Conservation (phyloP, 1,140 invertebrate genomes). For the Aphis craccivora region DNA sequence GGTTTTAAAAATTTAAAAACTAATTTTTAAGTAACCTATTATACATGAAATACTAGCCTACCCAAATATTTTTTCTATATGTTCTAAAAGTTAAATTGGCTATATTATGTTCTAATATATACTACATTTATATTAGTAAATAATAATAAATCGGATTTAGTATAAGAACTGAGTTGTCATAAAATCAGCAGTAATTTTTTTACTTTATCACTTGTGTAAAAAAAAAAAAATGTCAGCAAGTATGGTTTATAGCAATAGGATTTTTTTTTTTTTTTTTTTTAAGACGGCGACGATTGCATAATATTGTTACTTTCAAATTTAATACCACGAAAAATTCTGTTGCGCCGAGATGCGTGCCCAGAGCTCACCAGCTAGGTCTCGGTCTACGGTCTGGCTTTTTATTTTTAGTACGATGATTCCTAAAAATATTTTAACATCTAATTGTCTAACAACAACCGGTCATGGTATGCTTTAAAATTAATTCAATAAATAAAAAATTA, state of each 20-base stretch:
- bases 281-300: not conserved
- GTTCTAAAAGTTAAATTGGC: not conserved
- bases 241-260: not conserved
- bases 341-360: not conserved
- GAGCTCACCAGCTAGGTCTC: not conserved
- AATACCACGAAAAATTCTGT: not conserved
- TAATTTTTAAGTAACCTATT: not conserved
- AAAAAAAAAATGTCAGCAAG: not conserved
- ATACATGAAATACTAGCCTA: not conserved
- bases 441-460: not conserved
- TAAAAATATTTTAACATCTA: conserved; percentile 1
- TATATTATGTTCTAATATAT: not conserved
- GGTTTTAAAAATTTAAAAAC: not conserved
- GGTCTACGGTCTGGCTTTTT: conserved; percentile 7
- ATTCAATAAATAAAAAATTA: not conserved
- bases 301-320: not conserved
- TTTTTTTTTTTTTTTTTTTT: not conserved
- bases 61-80: not conserved
- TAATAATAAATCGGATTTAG: not conserved
- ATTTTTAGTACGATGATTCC: conserved; percentile 5
- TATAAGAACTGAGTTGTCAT: not conserved
- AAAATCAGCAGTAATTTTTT: not conserved
- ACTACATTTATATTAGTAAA: not conserved
- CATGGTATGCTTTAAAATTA: not conserved
- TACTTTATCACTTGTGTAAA: no score